Evolutionary conservation across 2,888 invertebrate species (phyloP).

Genomic region (Siphonodentalium dalli): DNA sequence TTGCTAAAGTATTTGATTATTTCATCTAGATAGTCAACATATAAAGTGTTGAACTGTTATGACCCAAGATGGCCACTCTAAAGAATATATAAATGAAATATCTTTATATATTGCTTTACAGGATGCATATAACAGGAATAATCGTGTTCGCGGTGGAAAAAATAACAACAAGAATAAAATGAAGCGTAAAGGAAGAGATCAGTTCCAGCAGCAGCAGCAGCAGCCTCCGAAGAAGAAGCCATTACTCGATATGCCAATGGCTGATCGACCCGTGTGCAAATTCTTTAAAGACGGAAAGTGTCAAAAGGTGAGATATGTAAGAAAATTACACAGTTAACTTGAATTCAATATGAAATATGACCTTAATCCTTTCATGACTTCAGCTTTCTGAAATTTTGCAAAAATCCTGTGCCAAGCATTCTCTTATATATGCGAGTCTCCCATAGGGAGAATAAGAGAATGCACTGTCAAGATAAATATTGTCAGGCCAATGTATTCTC

Average conservation of each 20-base stretch:
- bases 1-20: no score
- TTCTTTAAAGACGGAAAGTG: slow-evolving; percentile 91
- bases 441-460: no score
- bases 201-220: slow-evolving; percentile 29
- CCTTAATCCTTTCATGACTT: not conserved
- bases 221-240: slow-evolving; percentile 48
- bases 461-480: no score
- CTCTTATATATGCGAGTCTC: no score
- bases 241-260: slow-evolving; percentile 47
- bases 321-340: not conserved
- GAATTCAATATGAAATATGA: not conserved
- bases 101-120: no score
- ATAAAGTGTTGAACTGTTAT: no score
- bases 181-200: slow-evolving; percentile 19
- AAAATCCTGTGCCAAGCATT: no score
- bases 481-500: no score
- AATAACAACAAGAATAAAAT: slow-evolving; percentile 28
- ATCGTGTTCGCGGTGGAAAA: not conserved
- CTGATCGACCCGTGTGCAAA: slow-evolving; percentile 71
- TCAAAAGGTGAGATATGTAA: slow-evolving; percentile 59
- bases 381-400: no score
- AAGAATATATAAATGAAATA: no score
- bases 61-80: slow-evolving; percentile 1
- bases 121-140: no score
- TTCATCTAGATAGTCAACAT: no score